Evolutionary conservation across 1,140 invertebrate species (phyloP), one percentile per base, ranked within the genome.

Genomic region (Thalassaphorura encarpata): DNA sequence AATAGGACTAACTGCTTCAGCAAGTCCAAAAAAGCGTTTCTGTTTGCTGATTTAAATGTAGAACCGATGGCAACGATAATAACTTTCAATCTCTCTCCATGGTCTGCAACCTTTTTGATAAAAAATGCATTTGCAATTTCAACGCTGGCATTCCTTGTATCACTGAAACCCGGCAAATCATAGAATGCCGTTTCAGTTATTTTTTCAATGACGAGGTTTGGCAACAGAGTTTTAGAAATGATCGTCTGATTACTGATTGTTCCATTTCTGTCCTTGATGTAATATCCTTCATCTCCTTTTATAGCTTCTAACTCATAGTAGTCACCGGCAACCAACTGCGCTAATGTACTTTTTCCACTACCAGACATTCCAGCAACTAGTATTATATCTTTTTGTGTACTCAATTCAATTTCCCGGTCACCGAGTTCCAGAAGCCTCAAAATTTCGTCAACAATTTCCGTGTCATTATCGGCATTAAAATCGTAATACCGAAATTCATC

Each of bases 151-250:
- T 27, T 41, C 2, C 63, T 27, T 6, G 53, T 64, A 39, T 66
- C 63, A 28, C 46, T 49, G 45, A 63, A 66, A 21, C 63, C 63
- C 3, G 63, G 63, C 26, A 52, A 61, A 41, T 66, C 63, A 28
- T 54, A 61, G 19, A 58, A 48, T 23, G 27, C 27, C 26, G 19
- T 27, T 2, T 43, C 33, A 1, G 42, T 55, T 8, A 54, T 39
- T 1, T 0, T 15, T 24, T 61, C 54, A 23, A 52, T 15, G 6
- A 42, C 21, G 24, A 49, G n/a, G 16, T 62, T 36, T 4, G 61
- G 61, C 15, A 54, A 47, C 6, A 57, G 15, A n/a, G 63, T 65
- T 16, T 57, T 15, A 3, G 63, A 64, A 11, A 49, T 29, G 15
- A 52, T 31, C 15, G 61, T 61, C 4, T 52, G 3, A 18, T 26